Evolutionary conservation across 2,113 vertebrate genomes (phyloP).

Genomic region (Rhineura floridana): DNA sequence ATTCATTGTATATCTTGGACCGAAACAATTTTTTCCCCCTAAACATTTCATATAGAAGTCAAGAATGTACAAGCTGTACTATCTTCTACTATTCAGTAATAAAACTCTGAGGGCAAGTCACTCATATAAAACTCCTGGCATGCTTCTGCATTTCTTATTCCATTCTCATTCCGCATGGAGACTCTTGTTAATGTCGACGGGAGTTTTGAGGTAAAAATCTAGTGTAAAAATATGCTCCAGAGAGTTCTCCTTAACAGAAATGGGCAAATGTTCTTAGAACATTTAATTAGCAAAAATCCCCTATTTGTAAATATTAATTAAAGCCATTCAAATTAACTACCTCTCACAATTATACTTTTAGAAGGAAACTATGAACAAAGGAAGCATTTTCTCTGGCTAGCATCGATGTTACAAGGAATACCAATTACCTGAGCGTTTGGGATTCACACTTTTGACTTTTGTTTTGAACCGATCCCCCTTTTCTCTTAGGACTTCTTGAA

Average conservation of each 20-base stretch:
- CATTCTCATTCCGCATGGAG: slow-evolving; percentile 13
- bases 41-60: background rate
- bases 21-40: background rate
- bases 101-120: slow-evolving; percentile 26
- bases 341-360: slow-evolving; percentile 1
- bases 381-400: background rate
- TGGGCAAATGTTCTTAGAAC: background rate
- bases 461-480: background rate
- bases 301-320: slow-evolving; percentile 28
- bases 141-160: slow-evolving; percentile 19
- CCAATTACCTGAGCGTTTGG: background rate
- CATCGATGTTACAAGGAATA: background rate
- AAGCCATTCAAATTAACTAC: slow-evolving; percentile 12
- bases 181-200: slow-evolving; percentile 8
- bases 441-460: background rate
- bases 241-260: slow-evolving; percentile 23
- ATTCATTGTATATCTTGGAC: background rate
- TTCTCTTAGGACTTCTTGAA: background rate
- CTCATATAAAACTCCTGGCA: background rate
- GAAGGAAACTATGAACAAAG: slow-evolving; percentile 7
- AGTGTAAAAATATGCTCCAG: slow-evolving; percentile 22
- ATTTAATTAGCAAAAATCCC: slow-evolving; percentile 41
- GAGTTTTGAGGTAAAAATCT: slow-evolving; percentile 28
- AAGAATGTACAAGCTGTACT: background rate
- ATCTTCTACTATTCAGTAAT: background rate